A percentile compares a stretch with the other conserved stretches of the same genome.
These are phyloP conservation scores for Takifugu flavidus DNA, from an alignment of 2,113 vertebrate species.

Conservation along the genomic window DNA sequence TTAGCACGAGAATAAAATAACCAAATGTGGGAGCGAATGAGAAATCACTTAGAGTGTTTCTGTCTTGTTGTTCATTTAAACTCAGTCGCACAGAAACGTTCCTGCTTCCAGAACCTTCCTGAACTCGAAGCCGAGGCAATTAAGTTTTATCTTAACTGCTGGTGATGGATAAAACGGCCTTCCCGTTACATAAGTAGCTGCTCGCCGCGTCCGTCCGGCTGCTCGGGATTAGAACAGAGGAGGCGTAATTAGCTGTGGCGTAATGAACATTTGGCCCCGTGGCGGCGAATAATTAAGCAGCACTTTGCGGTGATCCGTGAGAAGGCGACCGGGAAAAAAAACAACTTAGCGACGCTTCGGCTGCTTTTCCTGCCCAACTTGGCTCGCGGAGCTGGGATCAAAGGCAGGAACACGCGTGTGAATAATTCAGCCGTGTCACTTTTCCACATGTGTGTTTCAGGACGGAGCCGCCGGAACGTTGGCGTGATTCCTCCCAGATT, in stretches of 20 bases:
- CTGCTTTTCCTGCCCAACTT: slow-evolving; percentile 19
- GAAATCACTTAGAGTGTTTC: too few species aligned
- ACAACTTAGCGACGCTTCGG: slow-evolving; percentile 2
- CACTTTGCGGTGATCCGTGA: slow-evolving; percentile 61
- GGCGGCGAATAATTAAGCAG: slow-evolving; percentile 68
- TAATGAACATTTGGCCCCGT: slow-evolving; percentile 67
- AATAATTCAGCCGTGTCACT: slow-evolving; percentile 42
- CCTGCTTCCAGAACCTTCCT: not conserved
- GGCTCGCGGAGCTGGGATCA: slow-evolving; percentile 29
- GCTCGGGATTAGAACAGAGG: slow-evolving; percentile 47
- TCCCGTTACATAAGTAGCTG: too few species aligned
- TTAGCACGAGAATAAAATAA: too few species aligned
- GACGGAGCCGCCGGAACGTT: too few species aligned
- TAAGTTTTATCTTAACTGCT: not conserved
- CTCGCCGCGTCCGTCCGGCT: not conserved
- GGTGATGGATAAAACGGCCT: not conserved
- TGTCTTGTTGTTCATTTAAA: too few species aligned
- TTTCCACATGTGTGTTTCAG: not conserved
- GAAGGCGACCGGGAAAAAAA: slow-evolving; percentile 52
- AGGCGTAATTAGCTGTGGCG: slow-evolving; percentile 71
- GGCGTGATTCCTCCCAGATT: too few species aligned
- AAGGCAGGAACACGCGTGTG: slow-evolving; percentile 19
- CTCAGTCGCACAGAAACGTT: slow-evolving; percentile 11
- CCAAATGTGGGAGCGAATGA: too few species aligned
- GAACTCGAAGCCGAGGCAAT: not conserved